Base-by-base conservation (phyloP, 2,888 invertebrate genomes). In the Bombylius discolor region DNA sequence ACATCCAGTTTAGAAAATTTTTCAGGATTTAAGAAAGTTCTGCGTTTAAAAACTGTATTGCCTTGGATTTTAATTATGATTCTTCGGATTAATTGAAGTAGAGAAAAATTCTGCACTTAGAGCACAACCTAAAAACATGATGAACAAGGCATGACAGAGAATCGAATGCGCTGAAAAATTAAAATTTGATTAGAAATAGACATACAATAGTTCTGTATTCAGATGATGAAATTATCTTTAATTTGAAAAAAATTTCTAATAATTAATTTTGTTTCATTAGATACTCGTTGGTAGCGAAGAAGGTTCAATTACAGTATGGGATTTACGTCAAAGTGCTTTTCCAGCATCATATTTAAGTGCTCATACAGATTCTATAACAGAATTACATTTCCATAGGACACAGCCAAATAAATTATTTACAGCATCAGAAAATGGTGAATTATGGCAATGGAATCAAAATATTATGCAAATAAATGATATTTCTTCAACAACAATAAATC, bases 391-490 rank as follows among this genome's bases (percentile, higher is more conserved):
- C 67, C 93, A 95, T 73, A 88, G 85, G 0, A 83, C 86, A 57
- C 82, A 88, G 65, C 91, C 93, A 0, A 85, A 89, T 55, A 90
- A 90, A 71, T 68, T 95, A 2, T 85, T 91, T 61, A 87, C 89
- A 1, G 84, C 88, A 66, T 89, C 93, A 0, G 78, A 71, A 52
- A 83, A 84, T 50, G 94, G 94, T 0, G 88, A 91, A 69, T 73
- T 94, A 5, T 93, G 92, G 89, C 89, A 92, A 67, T 95, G 94
- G 94, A 85, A 87, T 60, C 82, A 84, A 65, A 81, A 82, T 59
- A 67, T 70, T 0, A 72, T 79, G 39, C 65, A 67, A 36, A 33
- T 23, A 8, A 51, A 23, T 33, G 51, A 57, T 13, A 54, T 33
- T 1, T 2, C 23, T 23, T 32, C 44, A 31, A 51, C 39, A 32